Evolutionary conservation across 1,140 invertebrate species (phyloP).

Genomic region (Eumaeus atala): DNA sequence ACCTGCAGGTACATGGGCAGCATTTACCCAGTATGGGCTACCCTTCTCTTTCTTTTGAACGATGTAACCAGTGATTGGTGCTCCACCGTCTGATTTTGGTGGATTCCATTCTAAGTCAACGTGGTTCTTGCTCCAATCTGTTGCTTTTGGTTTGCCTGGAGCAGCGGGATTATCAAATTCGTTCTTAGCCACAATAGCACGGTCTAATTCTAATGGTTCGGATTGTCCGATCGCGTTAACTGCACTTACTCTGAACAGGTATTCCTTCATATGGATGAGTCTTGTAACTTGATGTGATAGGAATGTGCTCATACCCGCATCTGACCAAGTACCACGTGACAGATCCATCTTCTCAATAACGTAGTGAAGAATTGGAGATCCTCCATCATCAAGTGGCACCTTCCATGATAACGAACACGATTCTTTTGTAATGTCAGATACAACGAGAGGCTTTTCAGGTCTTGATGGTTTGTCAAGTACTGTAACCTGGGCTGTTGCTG

Average conservation of each 20-base stretch:
- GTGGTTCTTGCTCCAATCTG: conserved; percentile 95
- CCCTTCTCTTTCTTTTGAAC: conserved; percentile 97
- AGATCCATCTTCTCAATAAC: conserved; percentile 98
- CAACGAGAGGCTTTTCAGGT: conserved; percentile 90
- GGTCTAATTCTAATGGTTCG: conserved; percentile 89
- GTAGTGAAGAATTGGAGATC: conserved; percentile 96
- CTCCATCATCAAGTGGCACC: conserved; percentile 90
- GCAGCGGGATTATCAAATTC: conserved; percentile 94
- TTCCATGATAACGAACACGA: conserved; percentile 90
- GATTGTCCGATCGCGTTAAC: conserved; percentile 97
- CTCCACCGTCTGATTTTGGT: conserved; percentile 92
- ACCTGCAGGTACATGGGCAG: conserved; percentile 86
- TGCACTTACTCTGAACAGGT: conserved; percentile 92
- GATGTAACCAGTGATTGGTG: conserved; percentile 93
- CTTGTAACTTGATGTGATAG: conserved; percentile 88
- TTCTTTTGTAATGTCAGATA: conserved; percentile 91
- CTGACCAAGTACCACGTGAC: conserved; percentile 94
- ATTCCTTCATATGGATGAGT: conserved; percentile 94
- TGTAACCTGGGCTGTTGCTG: conserved; percentile 89
- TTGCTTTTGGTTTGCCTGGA: conserved; percentile 90
- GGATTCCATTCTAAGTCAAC: conserved; percentile 93
- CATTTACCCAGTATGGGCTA: conserved; percentile 91
- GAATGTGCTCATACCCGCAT: conserved; percentile 90
- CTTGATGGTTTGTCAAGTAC: conserved; percentile 91
- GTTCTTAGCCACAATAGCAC: conserved; percentile 94